Conservation (phyloP, 30 jellyfish, hydroid and myxozoan species). For the Pelagia noctiluca region DNA sequence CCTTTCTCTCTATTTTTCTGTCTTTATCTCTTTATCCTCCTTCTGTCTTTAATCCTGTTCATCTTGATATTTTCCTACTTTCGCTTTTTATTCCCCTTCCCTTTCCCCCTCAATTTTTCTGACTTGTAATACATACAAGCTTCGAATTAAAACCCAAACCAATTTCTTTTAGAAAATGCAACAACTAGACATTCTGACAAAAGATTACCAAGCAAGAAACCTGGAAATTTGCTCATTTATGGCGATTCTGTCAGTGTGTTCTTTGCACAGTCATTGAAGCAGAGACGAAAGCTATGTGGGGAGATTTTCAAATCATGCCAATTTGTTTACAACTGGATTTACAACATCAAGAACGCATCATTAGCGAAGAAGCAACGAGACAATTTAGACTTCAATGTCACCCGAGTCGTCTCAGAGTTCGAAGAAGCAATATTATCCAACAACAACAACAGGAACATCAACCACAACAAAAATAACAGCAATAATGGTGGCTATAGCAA, state of each 20-base stretch:
- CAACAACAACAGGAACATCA: constrained; percentile 19
- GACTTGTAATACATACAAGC: not conserved
- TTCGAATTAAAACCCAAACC: too few species aligned
- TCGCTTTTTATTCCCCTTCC: not conserved
- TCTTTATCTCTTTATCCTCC: too few species aligned
- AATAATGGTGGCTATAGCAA: too few species aligned
- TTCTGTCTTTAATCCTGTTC: too few species aligned
- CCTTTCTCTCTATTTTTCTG: too few species aligned
- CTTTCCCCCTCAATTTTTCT: not conserved
- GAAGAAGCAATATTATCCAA: not conserved
- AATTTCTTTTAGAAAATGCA: not conserved
- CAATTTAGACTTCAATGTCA: constrained; percentile 30
- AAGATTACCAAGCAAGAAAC: not conserved
- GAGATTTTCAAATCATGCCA: constrained; percentile 49
- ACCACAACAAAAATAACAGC: too few species aligned
- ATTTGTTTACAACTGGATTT: constrained; percentile 65
- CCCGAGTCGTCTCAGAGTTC: constrained; percentile 43
- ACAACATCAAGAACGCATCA: constrained; percentile 33
- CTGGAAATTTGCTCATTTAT: constrained; percentile 68
- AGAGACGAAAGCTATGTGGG: constrained; percentile 47
- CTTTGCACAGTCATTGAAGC: constrained; percentile 62
- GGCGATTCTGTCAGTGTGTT: constrained; percentile 78
- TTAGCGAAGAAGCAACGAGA: constrained; percentile 55
- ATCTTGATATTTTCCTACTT: too few species aligned
- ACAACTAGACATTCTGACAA: not conserved